Base-by-base conservation (phyloP, 2,797 vertebrate genomes). In the Melanotaenia nigrans region DNA sequence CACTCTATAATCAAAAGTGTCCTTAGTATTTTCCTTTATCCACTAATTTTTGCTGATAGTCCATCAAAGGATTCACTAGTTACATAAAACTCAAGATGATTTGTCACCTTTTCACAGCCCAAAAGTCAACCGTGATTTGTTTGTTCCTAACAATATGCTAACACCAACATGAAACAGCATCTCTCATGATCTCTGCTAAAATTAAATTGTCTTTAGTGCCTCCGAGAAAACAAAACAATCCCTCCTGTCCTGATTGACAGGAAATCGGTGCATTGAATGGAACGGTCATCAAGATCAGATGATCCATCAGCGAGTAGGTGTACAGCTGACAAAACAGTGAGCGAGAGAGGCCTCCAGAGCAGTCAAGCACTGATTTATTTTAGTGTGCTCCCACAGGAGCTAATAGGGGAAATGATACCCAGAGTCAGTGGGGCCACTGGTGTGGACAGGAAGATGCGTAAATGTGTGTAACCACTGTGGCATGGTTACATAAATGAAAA, bases 351-450 rank as follows among this genome's bases (percentile, higher is more conserved):
- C 22, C 49, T 60, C 61, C 14, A 28, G 22, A 68, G 56, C 61
- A 35, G 62, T 74, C 40, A 65, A 47, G 65, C 61, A 70, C 18
- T 63, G 61, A 64, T 78, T 51, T 51, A 22, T 13, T 47, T 67
- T 24, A 36, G 11, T 47, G 20, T 78, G 53, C 56, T 84, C 68
- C 73, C 47, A 18, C 67, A 71, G 81, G 58, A 68, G 68, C 68
- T 72, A 47, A 45, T 59, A 25, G n/a, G 73, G 78, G 83, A 87
- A 82, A 78, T 78, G 61, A 82, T 64, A 53, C 47, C 73, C 45
- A 7, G 58, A 77, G 22, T 45, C 57, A 76, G 38, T 5, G 28
- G 51, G 58, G 28, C 47, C 73, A 65, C 53, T 0, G 4, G 42
- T 42, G 61, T 56, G 49, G 56, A 77, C 59, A 65, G 61, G 51